Base-by-base conservation (phyloP, 2,797 vertebrate species). In the Caiman crocodilus region DNA sequence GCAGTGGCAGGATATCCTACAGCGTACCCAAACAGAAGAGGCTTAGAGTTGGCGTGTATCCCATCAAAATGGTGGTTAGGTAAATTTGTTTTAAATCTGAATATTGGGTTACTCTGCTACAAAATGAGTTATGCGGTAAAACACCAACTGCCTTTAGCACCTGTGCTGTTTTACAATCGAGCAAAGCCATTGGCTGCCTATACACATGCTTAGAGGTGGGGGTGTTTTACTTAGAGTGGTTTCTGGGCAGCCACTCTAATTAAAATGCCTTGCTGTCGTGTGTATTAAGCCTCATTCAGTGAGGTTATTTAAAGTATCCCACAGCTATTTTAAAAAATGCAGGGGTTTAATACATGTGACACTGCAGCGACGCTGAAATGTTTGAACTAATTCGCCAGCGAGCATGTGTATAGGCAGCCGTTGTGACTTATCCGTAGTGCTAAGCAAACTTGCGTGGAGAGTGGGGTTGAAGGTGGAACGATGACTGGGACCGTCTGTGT, bases 51-150 rank as follows among this genome's bases (percentile, higher is more conserved):
- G 99, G 99, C 9, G 99, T 99, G 86, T 99, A 99, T 95, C 99
- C 99, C 1, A 98, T 99, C 95, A 99, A 99, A 98, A 99, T 99
- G 99, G 98, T 99, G 55, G 99, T 99, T 96, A 99, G 99, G 99
- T 99, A 97, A 96, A 50, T 50, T 97, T n/a, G 81, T 84, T 92
- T 26, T 61, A 90, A 20, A 18, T 50, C 42, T 50, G 42, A 50
- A 50, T 50, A 50, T 50, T 11, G 42, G 35, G 69, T 23, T 71
- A 42, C 20, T 14, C 35, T 73, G 50, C 12, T 35, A 69, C 30
- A 35, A 35, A 69, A 32, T 20, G 32, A 42, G 32, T 42, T 73
- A 16, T 73, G 69, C 35, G 3, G 25, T 50, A 20, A 32, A 67
- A 30, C 18, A 67, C 18, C 65, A 32, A 69, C 3, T 42, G 32